A percentile compares a stretch with the other conserved stretches of the same genome.
Conservation (phyloP, 2,888 invertebrate species). For the Eristalis tenax region DNA sequence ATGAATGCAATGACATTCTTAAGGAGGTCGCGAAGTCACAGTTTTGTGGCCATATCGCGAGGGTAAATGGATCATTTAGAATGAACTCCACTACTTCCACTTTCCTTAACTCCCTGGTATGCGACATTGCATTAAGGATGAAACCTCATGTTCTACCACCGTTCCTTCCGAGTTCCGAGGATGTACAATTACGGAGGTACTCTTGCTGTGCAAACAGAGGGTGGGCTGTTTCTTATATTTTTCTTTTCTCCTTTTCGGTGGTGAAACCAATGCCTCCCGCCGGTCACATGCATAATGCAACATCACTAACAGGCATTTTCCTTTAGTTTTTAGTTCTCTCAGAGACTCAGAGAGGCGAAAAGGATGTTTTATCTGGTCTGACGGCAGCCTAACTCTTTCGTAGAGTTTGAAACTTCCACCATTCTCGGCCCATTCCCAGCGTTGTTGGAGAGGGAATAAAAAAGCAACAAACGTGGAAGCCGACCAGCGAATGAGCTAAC, state of each 20-base stretch:
- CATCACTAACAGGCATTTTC: conserved; percentile 63
- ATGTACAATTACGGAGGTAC: conserved; percentile 57
- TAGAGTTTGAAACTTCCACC: background rate
- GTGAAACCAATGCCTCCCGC: conserved; percentile 48
- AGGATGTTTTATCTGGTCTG: conserved; percentile 14
- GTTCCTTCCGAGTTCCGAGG: conserved; percentile 40
- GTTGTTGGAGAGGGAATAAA: background rate
- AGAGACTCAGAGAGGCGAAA: background rate
- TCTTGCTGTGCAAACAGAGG: conserved; percentile 33
- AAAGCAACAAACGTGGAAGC: conserved; percentile 2
- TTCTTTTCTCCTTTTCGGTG: conserved; percentile 44
- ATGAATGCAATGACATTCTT: conserved; percentile 45
- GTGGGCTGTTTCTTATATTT: conserved; percentile 39
- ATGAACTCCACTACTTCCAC: conserved; percentile 29
- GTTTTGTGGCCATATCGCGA: conserved; percentile 16
- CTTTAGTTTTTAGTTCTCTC: conserved; percentile 40
- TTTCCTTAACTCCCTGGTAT: background rate
- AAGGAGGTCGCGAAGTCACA: conserved; percentile 50
- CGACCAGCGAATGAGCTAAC: conserved; percentile 31
- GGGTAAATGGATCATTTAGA: conserved; percentile 51
- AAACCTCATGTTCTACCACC: background rate
- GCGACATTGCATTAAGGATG: background rate
- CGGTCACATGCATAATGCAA: conserved; percentile 62
- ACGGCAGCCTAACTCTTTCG: conserved; percentile 24
- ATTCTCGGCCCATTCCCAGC: conserved; percentile 1